These are phyloP conservation scores for Diabrotica undecimpunctata DNA, from an alignment of 1,140 invertebrate species.

Conservation along the genomic window DNA sequence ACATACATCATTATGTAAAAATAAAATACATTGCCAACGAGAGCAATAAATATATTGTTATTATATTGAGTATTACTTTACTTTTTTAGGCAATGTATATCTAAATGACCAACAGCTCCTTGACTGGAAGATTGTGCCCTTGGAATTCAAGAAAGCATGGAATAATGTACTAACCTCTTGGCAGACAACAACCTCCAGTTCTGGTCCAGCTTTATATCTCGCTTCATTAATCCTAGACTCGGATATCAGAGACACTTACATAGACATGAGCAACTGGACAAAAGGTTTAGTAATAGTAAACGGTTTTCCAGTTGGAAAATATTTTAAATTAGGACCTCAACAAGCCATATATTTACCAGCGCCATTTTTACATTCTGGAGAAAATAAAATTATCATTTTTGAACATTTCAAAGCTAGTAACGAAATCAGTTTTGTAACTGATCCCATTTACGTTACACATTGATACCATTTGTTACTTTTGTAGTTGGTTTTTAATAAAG, in stretches of 20 bases:
- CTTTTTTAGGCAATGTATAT: conserved; percentile 37
- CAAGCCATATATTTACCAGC: conserved; percentile 57
- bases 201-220: conserved; percentile 41
- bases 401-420: conserved; percentile 35
- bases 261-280: conserved; percentile 50
- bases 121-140: conserved; percentile 52
- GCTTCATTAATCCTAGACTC: conserved; percentile 22
- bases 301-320: conserved; percentile 61
- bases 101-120: conserved; percentile 46
- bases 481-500: too few species aligned
- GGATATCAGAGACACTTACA: conserved; percentile 34
- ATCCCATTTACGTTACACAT: not conserved
- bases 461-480: too few species aligned
- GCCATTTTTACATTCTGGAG: conserved; percentile 50
- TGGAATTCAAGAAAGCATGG: conserved; percentile 52
- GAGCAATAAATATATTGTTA: too few species aligned
- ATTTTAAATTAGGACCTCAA: conserved; percentile 55
- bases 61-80: not conserved
- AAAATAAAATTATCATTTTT: conserved; percentile 48
- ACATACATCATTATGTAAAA: too few species aligned
- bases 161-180: conserved; percentile 32
- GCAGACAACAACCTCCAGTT: not conserved
- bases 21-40: too few species aligned
- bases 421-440: not conserved
- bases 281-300: conserved; percentile 62